These are phyloP conservation scores for Sminthurinus aureus DNA, from an alignment of 2,888 invertebrate genomes.

Conservation along the genomic window DNA sequence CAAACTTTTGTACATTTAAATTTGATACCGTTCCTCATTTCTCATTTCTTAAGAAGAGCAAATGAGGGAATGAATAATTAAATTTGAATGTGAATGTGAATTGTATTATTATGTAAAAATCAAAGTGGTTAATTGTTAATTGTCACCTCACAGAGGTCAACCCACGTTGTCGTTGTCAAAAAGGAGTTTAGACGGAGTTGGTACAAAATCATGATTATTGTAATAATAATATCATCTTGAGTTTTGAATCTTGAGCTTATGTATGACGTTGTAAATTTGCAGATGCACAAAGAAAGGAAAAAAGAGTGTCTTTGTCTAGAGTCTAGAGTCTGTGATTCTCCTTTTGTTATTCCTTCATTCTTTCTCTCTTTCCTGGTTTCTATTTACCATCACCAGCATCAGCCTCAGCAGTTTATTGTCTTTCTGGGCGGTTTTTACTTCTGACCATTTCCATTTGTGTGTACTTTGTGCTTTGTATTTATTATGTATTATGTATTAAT, in stretches of 20 bases:
- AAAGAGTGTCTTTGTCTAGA: neutral
- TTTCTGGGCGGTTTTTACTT: neutral
- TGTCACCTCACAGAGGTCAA: conserved; percentile 2
- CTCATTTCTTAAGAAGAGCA: conserved; percentile 4
- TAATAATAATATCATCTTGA: too few relatives aligned
- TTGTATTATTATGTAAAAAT: neutral
- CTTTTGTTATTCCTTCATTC: neutral
- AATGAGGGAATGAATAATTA: neutral
- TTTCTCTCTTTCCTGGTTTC: neutral
- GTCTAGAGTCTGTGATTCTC: conserved; percentile 14
- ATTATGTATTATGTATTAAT: too few relatives aligned
- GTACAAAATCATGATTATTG: too few relatives aligned
- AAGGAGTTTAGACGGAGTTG: too few relatives aligned
- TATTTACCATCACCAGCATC: too few relatives aligned
- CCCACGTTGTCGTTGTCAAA: conserved; percentile 12
- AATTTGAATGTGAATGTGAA: neutral
- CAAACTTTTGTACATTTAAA: too few relatives aligned
- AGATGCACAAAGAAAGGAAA: too few relatives aligned
- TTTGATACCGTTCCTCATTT: neutral
- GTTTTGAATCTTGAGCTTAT: too few relatives aligned
- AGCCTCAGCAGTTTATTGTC: conserved; percentile 17
- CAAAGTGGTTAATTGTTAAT: neutral
- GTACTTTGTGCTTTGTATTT: neutral
- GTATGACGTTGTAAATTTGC: too few relatives aligned
- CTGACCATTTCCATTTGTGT: neutral